Evolutionary conservation across 2,797 vertebrate genomes (phyloP).

Genomic region (Epinephelus malabaricus): DNA sequence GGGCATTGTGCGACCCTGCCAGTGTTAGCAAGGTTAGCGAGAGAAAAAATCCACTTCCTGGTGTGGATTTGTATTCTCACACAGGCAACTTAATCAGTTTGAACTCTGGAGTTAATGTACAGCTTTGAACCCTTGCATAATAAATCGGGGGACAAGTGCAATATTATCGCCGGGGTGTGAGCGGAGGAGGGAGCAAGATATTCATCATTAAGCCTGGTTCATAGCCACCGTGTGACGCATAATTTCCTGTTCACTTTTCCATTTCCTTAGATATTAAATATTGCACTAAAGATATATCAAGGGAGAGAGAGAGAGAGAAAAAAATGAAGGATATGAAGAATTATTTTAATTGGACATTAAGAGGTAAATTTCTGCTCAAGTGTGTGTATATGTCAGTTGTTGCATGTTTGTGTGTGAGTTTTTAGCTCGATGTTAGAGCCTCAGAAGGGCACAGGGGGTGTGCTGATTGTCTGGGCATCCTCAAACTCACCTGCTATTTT

Average conservation of each 20-base stretch:
- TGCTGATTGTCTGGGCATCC: too few relatives aligned
- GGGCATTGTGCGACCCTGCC: constrained; percentile 8
- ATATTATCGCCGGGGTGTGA: constrained; percentile 37
- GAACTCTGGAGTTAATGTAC: constrained; percentile 55
- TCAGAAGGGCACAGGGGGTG: background rate
- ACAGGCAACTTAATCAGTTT: constrained; percentile 45
- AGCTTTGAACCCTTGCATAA: constrained; percentile 57
- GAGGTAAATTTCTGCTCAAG: background rate
- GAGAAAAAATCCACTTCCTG: constrained; percentile 19
- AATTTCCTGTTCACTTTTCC: constrained; percentile 56
- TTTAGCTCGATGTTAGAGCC: background rate
- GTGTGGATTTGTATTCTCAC: constrained; percentile 17
- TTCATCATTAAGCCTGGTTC: constrained; percentile 45
- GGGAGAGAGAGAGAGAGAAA: background rate
- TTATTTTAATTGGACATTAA: background rate
- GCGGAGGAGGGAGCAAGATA: constrained; percentile 44
- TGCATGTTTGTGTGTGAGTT: background rate
- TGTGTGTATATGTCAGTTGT: too few relatives aligned
- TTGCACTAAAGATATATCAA: constrained; percentile 15
- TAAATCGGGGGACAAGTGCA: constrained; percentile 57
- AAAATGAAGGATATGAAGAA: background rate
- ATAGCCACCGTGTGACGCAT: constrained; percentile 17
- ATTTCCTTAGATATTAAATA: constrained; percentile 51
- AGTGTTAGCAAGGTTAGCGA: constrained; percentile 16
- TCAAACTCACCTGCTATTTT: background rate